These are phyloP conservation scores for Eupleurogrammus muticus DNA, from an alignment of 2,797 vertebrate genomes.

Conservation along the genomic window DNA sequence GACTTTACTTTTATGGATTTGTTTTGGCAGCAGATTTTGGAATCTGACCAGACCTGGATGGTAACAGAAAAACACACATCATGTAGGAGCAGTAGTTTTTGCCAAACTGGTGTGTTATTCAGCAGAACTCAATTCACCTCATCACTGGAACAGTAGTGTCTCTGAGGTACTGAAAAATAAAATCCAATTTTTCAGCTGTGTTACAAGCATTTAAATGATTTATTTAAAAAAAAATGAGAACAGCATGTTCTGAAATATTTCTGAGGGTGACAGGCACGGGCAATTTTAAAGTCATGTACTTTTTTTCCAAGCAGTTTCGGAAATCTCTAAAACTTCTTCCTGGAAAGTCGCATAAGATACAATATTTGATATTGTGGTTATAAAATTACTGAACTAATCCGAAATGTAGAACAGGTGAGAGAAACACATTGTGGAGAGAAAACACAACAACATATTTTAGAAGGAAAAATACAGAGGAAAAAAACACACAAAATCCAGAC, in stretches of 20 bases:
- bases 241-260: neutral
- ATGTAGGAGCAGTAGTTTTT: neutral
- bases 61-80: conserved; percentile 6
- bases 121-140: neutral
- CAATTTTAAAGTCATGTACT: neutral
- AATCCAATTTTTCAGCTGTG: neutral
- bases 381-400: no score
- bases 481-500: no score
- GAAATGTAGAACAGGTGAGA: no score
- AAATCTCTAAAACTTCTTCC: no score
- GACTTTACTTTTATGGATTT: neutral
- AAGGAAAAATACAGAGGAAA: no score
- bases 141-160: neutral
- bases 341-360: neutral
- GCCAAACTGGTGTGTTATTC: neutral
- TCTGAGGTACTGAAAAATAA: neutral
- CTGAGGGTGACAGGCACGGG: no score
- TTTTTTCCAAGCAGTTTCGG: no score
- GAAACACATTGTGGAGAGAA: no score
- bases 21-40: conserved; percentile 25
- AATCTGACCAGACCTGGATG: conserved; percentile 2
- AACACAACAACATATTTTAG: no score
- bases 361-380: no score
- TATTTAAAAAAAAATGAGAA: neutral
- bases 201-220: neutral